Base-by-base conservation (phyloP, 2,113 vertebrate genomes). In the Psophia crepitans region DNA sequence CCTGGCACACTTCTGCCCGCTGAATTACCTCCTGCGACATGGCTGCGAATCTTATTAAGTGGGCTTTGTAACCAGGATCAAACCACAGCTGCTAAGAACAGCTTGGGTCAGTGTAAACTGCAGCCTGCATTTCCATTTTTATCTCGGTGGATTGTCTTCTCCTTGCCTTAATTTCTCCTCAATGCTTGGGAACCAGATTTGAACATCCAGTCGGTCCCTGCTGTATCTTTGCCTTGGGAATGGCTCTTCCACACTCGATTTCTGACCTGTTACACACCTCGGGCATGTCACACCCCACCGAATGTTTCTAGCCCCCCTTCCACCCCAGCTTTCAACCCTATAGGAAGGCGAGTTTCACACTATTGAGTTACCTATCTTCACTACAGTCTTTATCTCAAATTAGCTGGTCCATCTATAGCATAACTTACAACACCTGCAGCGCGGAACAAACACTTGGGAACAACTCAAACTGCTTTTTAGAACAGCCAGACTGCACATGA, bases 11-110 rank as follows among this genome's bases (percentile, higher is more conserved):
- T 60, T 43, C 61, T 77, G 71, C 75, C 73, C 73, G 80, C 51
- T 0, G 0, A 81, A 77, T 84, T 33, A 95, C 54, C 83, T 81
- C 86, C 76, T 77, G 75, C 0, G 0, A 89, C 87, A 92, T 2
- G 23, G 87, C n/a, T 5, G 4, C 17, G 51, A 78, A 92, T 63
- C 94, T 82, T 20, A 77, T 70, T 95, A 84, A 84, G 71, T 30
- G 75, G 57, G 90, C 88, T 95, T 94, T 97, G 94, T 9, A 86
- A 71, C 60, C 84, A 91, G 89, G 90, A 96, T 92, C 94, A 93
- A 92, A 63, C 69, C 3, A 1, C 83, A 84, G 96, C 84, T 84
- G 68, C 89, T 89, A 66, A 90, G 80, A 84, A 90, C 86, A 90
- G 90, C 79, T 43, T 44, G 68, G 89, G 71, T 73, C 90, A 92